These are phyloP conservation scores for Enhydra lutris DNA, from an alignment of 2,113 vertebrate species.

Conservation along the genomic window DNA sequence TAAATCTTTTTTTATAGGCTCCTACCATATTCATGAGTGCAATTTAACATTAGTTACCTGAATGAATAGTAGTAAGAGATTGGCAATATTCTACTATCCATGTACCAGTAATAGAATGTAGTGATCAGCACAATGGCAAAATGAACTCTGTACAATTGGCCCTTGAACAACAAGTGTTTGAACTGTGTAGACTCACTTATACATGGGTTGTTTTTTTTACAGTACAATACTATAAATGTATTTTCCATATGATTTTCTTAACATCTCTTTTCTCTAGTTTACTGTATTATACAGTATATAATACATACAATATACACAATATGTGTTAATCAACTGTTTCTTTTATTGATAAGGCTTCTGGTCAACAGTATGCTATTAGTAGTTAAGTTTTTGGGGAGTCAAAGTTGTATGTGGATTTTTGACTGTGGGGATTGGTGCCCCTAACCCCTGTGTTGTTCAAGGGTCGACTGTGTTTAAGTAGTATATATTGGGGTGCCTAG, in stretches of 20 bases:
- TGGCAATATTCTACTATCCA: background rate
- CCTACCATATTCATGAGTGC: background rate
- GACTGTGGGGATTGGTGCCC: background rate
- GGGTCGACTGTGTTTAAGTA: background rate
- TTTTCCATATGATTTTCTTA: background rate
- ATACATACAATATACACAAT: background rate
- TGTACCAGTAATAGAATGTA: background rate
- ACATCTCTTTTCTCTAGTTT: background rate
- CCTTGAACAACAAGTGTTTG: background rate
- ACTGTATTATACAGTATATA: background rate
- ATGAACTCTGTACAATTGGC: background rate
- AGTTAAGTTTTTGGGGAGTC: background rate
- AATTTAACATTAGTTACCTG: background rate
- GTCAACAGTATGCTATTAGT: background rate
- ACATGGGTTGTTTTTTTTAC: background rate
- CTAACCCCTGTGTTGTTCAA: background rate
- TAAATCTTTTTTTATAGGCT: background rate
- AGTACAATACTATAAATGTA: background rate
- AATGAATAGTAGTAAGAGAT: background rate
- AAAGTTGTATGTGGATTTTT: background rate
- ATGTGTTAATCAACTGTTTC: background rate
- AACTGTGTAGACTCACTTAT: background rate
- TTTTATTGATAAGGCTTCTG: background rate
- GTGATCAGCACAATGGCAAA: background rate
- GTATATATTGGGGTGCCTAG: background rate